Evolutionary conservation across 2,888 invertebrate genomes (phyloP), one percentile per base, ranked within the genome.

Genomic region (Drosophila kambysellisi): DNA sequence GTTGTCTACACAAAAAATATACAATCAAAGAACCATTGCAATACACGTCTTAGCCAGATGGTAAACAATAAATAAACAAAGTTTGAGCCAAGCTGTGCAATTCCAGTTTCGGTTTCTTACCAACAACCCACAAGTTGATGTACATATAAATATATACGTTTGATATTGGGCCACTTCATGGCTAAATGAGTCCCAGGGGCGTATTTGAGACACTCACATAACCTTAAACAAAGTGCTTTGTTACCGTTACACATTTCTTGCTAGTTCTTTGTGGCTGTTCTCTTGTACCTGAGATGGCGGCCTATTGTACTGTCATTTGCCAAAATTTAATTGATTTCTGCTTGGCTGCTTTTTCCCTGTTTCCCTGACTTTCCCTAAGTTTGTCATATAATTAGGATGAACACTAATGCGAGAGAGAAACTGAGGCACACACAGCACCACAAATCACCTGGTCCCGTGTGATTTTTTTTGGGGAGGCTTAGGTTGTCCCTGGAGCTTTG

Each of bases 311-410:
- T 76, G 63, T 68, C 68, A 81, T 79, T 82, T 76, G 66, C 51
- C 53, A 72, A 67, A 76, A 75, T 86, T 83, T 83, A 83, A 86
- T 86, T 84, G 87, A 87, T 84, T 80, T 78, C 62, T 63, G 61
- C 53, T 65, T 63, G 65, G 12, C 70, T 52, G 60, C 50, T 54
- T 43, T 48, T 30, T 25, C 20, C 20, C 7, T 35, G 59, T 67
- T 53, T 32, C 53, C 68, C 41, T 63, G 67, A 37, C 59, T 73
- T 48, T 8, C 60, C 52, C n/a, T 32, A 50, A 61, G 68, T 70
- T 62, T 64, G 57, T 25, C 59, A 64, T 66, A 74, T 86, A 83
- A 83, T 86, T 74, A 79, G 66, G 58, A 59, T 68, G 53, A 74
- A 71, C 57, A 59, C 66, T 70, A 62, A 72, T 67, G 67, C 51